Conservation (phyloP, 2,888 invertebrate genomes). For the Neoitamus cyanurus region DNA sequence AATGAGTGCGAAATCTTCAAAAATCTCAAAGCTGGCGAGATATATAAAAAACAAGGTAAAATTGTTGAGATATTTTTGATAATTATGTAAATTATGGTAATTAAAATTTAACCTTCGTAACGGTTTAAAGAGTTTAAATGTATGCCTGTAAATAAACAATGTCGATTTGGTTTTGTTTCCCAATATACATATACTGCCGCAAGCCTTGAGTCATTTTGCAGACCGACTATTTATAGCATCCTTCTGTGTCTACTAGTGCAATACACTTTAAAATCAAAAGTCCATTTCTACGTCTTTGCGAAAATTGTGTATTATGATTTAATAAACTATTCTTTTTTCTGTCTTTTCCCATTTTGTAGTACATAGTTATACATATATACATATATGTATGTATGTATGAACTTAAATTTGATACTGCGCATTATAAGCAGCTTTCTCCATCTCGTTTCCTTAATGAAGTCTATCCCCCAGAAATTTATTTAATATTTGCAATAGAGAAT, state of each 20-base stretch:
- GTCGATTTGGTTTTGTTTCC: too few relatives aligned
- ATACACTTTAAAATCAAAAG: background rate
- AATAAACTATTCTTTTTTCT: background rate
- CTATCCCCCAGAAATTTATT: background rate
- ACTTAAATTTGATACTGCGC: background rate
- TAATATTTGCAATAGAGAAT: background rate
- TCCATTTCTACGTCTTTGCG: background rate
- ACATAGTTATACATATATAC: too few relatives aligned
- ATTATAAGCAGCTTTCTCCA: background rate
- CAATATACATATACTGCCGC: too few relatives aligned
- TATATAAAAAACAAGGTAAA: constrained; percentile 66
- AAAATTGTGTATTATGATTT: background rate
- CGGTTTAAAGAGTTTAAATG: background rate
- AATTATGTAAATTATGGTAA: background rate
- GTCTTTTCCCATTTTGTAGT: background rate
- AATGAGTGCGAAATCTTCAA: constrained; percentile 63
- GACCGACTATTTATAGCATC: background rate
- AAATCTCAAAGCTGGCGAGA: constrained; percentile 64
- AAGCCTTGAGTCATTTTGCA: background rate
- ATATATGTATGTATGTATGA: too few relatives aligned
- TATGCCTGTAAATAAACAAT: background rate
- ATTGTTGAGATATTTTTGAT: background rate
- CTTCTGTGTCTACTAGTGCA: background rate
- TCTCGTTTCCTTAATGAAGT: background rate
- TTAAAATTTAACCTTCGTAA: background rate